These are phyloP conservation scores for Bradypodion pumilum DNA, from an alignment of 2,797 vertebrate species.

Conservation along the genomic window DNA sequence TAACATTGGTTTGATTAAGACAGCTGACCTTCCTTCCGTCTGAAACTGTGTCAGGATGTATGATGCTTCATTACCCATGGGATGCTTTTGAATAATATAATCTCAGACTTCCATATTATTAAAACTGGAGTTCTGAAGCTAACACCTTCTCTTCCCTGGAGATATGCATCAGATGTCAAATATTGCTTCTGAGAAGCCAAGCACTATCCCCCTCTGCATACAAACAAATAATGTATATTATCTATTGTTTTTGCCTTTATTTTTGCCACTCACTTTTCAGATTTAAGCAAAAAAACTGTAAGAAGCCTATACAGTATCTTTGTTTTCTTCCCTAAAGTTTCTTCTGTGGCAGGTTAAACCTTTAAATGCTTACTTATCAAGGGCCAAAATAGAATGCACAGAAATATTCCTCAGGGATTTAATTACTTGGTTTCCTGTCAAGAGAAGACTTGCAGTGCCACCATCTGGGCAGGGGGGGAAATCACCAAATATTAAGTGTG, in stretches of 20 bases:
- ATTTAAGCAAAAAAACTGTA: conserved; percentile 49
- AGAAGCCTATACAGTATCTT: background rate
- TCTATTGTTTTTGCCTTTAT: conserved; percentile 49
- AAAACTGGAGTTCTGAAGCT: conserved; percentile 74
- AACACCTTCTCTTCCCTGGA: conserved; percentile 69
- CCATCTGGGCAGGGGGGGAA: conserved; percentile 59
- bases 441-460: conserved; percentile 59
- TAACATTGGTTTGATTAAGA: conserved; percentile 76
- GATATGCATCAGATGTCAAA: conserved; percentile 76
- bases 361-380: conserved; percentile 51
- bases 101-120: conserved; percentile 75
- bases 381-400: background rate
- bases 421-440: background rate
- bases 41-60: conserved; percentile 74
- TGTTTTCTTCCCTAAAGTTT: conserved; percentile 46
- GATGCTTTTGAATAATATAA: conserved; percentile 75
- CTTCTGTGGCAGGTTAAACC: conserved; percentile 38
- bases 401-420: conserved; percentile 4
- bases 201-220: conserved; percentile 62
- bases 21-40: conserved; percentile 75
- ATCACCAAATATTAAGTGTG: no score
- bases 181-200: conserved; percentile 62
- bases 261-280: conserved; percentile 59
- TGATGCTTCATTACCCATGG: conserved; percentile 67
- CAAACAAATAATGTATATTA: conserved; percentile 76